phyloP scores from a whole-genome alignment of 2,797 vertebrate genomes.

The Micromesistius poutassou region DNA sequence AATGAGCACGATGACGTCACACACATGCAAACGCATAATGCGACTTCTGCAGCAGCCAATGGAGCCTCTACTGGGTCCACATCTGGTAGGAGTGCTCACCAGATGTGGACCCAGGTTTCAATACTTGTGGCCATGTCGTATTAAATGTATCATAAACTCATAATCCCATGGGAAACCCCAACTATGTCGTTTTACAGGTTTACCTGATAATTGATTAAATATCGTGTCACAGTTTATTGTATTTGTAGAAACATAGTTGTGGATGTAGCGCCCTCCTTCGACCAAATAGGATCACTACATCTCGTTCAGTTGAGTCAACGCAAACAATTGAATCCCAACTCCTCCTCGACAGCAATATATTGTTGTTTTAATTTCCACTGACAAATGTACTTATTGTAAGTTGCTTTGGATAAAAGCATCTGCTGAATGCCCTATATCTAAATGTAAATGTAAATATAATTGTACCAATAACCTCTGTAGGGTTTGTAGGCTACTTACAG shows the following conservation, averaged over 20 bases:
- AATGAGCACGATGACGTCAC: too few relatives aligned
- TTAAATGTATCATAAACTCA: neutral
- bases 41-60: too few relatives aligned
- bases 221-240: neutral
- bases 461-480: neutral
- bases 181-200: neutral
- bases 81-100: too few relatives aligned
- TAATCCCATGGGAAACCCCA: neutral
- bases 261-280: slow-evolving; percentile 5
- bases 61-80: too few relatives aligned
- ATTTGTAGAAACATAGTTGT: neutral
- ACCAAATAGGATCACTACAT: slow-evolving; percentile 4
- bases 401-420: too few relatives aligned
- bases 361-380: too few relatives aligned
- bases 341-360: too few relatives aligned
- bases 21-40: too few relatives aligned
- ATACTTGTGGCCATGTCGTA: neutral
- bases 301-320: neutral
- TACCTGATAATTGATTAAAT: neutral
- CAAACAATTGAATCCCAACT: neutral
- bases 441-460: too few relatives aligned
- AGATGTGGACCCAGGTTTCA: too few relatives aligned
- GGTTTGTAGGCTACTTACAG: neutral
- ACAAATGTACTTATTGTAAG: too few relatives aligned
- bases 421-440: too few relatives aligned